phyloP scores from a whole-genome alignment of 2,888 invertebrate genomes.

The Pachymerium ferrugineum region DNA sequence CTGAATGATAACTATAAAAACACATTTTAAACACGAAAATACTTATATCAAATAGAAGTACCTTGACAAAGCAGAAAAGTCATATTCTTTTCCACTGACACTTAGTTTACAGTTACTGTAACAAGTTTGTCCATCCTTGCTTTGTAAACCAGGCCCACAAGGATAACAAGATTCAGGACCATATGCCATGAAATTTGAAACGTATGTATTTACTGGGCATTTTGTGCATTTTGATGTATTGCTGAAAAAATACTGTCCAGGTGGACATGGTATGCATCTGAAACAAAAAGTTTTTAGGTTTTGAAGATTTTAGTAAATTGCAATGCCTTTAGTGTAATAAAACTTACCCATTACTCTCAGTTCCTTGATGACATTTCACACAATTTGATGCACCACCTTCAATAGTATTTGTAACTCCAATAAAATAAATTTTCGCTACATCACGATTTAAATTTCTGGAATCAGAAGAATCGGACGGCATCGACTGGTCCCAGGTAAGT shows the following conservation, averaged over 20 bases:
- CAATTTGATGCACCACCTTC: constrained; percentile 55
- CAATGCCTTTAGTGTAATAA: not conserved
- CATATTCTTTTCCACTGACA: constrained; percentile 43
- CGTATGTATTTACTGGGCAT: constrained; percentile 49
- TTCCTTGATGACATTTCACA: constrained; percentile 50
- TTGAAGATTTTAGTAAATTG: too few species aligned
- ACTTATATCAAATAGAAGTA: constrained; percentile 39
- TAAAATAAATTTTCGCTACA: constrained; percentile 51
- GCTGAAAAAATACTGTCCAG: constrained; percentile 51
- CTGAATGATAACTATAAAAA: constrained; percentile 45
- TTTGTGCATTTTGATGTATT: constrained; percentile 48
- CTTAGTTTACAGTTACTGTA: constrained; percentile 49
- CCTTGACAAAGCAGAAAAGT: constrained; percentile 46
- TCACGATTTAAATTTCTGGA: constrained; percentile 42
- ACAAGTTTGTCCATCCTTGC: constrained; percentile 48
- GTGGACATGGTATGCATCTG: constrained; percentile 54
- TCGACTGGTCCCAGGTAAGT: constrained; percentile 36
- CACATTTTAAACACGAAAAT: not conserved
- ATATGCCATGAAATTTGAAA: constrained; percentile 45
- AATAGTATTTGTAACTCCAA: constrained; percentile 55
- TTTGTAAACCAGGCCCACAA: constrained; percentile 51
- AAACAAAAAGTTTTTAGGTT: too few species aligned
- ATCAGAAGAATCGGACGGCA: constrained; percentile 20
- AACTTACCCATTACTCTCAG: constrained; percentile 43
- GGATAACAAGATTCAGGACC: constrained; percentile 49